Conservation (phyloP, 2,888 invertebrate species). For the Oscheius myriophilus region DNA sequence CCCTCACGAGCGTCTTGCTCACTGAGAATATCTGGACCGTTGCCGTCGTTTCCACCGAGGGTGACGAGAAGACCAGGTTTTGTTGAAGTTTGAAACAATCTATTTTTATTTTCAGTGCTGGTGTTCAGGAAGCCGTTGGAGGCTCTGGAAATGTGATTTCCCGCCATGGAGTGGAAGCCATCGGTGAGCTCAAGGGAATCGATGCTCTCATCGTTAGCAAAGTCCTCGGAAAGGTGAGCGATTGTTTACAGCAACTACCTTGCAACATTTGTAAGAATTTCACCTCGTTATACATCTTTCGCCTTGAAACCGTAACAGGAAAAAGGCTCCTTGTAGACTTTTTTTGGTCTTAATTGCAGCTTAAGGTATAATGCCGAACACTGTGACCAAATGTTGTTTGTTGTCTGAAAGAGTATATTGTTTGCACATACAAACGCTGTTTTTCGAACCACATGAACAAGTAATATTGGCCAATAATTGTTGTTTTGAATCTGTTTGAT, state of each 20-base stretch:
- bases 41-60: slow-evolving; percentile 39
- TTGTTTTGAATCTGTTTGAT: no score
- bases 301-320: no score
- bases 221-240: slow-evolving; percentile 31
- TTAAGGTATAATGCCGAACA: no score
- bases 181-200: slow-evolving; percentile 21
- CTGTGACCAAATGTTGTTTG: no score
- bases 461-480: no score
- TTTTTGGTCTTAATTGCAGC: no score
- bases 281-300: background rate
- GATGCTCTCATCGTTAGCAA: slow-evolving; percentile 40
- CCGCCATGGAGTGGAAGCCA: slow-evolving; percentile 17
- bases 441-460: no score
- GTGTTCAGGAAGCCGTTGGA: slow-evolving; percentile 30
- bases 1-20: slow-evolving; percentile 32
- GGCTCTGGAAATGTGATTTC: slow-evolving; percentile 20
- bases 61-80: slow-evolving; percentile 7
- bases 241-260: no score
- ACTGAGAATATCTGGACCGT: slow-evolving; percentile 31
- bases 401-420: no score
- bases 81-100: background rate
- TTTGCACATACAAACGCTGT: no score
- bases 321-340: no score
- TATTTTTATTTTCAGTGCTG: slow-evolving; percentile 17
- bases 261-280: no score